Conservation (phyloP, 2,797 vertebrate genomes). For the Buphagus erythrorhynchus region DNA sequence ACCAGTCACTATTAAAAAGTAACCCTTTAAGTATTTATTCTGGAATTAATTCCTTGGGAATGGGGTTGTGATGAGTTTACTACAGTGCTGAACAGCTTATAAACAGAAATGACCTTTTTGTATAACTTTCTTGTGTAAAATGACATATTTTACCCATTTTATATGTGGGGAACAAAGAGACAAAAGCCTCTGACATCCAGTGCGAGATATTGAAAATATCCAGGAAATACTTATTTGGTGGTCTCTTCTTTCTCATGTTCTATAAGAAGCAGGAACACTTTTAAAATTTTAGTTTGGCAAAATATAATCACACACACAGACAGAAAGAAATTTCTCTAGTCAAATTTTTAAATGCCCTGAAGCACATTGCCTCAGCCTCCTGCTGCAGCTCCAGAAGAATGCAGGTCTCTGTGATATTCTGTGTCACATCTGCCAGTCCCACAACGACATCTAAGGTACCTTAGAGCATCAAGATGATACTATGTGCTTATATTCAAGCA, state of each 20-base stretch:
- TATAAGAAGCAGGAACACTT: not conserved
- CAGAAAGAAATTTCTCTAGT: not conserved
- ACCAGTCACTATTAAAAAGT: not conserved
- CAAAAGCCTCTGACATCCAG: not conserved
- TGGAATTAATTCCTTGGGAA: not conserved
- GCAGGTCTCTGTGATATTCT: not conserved
- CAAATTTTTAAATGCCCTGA: not conserved
- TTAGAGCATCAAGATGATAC: not conserved
- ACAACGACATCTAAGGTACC: not conserved
- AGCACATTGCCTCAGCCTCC: not conserved
- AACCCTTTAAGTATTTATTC: not conserved
- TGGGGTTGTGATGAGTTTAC: not conserved
- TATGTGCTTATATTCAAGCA: not conserved
- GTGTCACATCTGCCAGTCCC: not conserved
- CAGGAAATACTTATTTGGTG: not conserved
- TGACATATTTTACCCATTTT: not conserved
- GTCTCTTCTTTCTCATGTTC: not conserved
- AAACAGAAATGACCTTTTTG: not conserved
- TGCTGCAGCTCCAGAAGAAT: not conserved
- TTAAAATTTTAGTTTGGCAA: not conserved
- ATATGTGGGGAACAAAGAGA: not conserved
- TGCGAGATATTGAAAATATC: not conserved
- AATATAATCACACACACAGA: not conserved
- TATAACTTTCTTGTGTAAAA: not conserved
- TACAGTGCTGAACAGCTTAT: not conserved